Percentiles rank a stretch among this genome's conserved stretches.
These are phyloP conservation scores for Anabas testudineus DNA, from an alignment of 2,797 vertebrate species.

Conservation along the genomic window DNA sequence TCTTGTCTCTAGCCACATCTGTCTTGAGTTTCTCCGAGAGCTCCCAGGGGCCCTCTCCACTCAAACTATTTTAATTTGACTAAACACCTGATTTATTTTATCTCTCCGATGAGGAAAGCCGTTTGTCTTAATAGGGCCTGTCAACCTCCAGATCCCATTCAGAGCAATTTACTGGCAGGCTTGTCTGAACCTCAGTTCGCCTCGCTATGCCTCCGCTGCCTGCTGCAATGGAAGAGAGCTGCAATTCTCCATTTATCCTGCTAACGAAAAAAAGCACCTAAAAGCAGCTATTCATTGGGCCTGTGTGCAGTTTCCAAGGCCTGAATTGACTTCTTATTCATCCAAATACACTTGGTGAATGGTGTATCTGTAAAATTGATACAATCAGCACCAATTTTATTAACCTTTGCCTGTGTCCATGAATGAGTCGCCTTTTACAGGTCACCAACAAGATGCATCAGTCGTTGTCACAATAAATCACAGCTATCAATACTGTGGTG, in stretches of 20 bases:
- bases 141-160: constrained; percentile 98
- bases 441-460: constrained; percentile 65
- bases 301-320: constrained; percentile 91
- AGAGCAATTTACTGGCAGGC: constrained; percentile 96
- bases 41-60: constrained; percentile 96
- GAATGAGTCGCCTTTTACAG: constrained; percentile 74
- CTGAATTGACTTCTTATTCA: constrained; percentile 99
- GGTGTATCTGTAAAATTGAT: constrained; percentile 98
- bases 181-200: constrained; percentile 79
- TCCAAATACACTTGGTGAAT: constrained; percentile 95
- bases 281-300: constrained; percentile 96
- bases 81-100: constrained; percentile 99
- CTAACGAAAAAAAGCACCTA: constrained; percentile 87
- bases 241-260: constrained; percentile 95
- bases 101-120: constrained; percentile 99
- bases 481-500: constrained; percentile 57
- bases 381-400: constrained; percentile 97
- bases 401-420: constrained; percentile 92
- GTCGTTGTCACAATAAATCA: constrained; percentile 64
- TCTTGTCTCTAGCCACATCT: constrained; percentile 96
- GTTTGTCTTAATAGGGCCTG: constrained; percentile 99
- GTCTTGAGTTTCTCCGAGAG: constrained; percentile 96
- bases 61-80: constrained; percentile 99
- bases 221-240: constrained; percentile 91
- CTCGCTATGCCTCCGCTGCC: constrained; percentile 81